Evolutionary conservation across 2,797 vertebrate species (phyloP), one percentile per base, ranked within the genome.

Genomic region (Petrocephalus sullivani): DNA sequence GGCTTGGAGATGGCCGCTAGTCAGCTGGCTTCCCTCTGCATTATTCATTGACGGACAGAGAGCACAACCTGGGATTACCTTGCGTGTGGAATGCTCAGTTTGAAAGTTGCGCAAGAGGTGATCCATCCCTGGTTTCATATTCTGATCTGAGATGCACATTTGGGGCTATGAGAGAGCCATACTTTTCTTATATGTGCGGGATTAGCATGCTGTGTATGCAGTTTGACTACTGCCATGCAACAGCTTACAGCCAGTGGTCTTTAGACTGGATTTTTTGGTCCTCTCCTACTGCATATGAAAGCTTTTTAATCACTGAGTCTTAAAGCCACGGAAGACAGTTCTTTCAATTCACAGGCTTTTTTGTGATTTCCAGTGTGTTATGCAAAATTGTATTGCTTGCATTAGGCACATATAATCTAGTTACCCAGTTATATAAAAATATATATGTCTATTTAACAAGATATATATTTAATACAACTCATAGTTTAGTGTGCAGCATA

Each of bases 31-130:
- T 92, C 91, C 92, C 93, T 87, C 92, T 96, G 90, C 91, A 96
- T 96, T 95, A 96, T 96, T 96, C 92, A 96, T 96, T 89, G 90
- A 91, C 91, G 92, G 93, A 93, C 92, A 93, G 92, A 91, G 92
- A 92, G 90, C 90, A 91, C 94, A 93, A 93, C 92, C 93, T 89
- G 91, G 87, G 16, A 85, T 85, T 91, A 85, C 78, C 90, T 94
- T 92, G 90, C 91, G 89, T 91, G 86, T 91, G 89, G 93, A 91
- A 91, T 90, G 86, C 89, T 87, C 88, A 89, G 90, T 91, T 92
- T 91, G 93, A 90, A 92, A 87, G 37, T 88, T 88, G 88, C 64
- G 87, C 89, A 87, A 87, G 88, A 90, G 89, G 86, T 90, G 53
- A 51, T 88, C n/a, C 88, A 87, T 93, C 91, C 91, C 90, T 84